Conservation (phyloP, 2,797 vertebrate genomes). For the Sebastes iracundus region DNA sequence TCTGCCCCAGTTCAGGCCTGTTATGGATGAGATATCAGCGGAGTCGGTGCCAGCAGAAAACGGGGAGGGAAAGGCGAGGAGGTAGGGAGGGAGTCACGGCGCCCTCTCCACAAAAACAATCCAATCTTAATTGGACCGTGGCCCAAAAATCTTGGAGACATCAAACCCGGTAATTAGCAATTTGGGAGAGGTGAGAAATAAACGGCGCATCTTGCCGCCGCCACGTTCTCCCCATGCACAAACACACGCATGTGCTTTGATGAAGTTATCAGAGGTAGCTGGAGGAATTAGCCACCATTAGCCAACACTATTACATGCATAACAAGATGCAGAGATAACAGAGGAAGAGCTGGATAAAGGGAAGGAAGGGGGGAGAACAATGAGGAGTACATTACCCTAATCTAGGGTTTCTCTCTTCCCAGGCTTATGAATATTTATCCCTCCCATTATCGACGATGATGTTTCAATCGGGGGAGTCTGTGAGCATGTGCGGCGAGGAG, state of each 20-base stretch:
- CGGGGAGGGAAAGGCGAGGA: neutral
- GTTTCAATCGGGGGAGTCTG: slow-evolving; percentile 70
- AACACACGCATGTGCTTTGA: slow-evolving; percentile 17
- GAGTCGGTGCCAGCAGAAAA: slow-evolving; percentile 59
- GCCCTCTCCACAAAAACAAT: slow-evolving; percentile 54
- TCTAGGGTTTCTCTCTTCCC: slow-evolving; percentile 64
- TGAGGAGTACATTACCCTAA: slow-evolving; percentile 68
- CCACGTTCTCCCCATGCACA: neutral
- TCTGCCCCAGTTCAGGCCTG: slow-evolving; percentile 70
- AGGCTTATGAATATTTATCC: slow-evolving; percentile 80
- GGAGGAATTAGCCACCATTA: slow-evolving; percentile 66
- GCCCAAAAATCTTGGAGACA: slow-evolving; percentile 57
- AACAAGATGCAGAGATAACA: slow-evolving; percentile 67
- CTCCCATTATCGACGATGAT: slow-evolving; percentile 68
- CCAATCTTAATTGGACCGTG: slow-evolving; percentile 55
- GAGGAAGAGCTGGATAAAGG: slow-evolving; percentile 28
- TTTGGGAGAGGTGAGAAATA: slow-evolving; percentile 56
- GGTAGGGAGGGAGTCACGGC: slow-evolving; percentile 24
- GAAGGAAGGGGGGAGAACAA: slow-evolving; percentile 53
- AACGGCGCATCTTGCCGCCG: slow-evolving; percentile 16
- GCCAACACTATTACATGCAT: slow-evolving; percentile 52
- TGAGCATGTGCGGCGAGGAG: slow-evolving; percentile 50
- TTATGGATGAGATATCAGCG: slow-evolving; percentile 78
- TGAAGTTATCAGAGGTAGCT: slow-evolving; percentile 66
- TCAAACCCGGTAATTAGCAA: slow-evolving; percentile 61